Conservation (phyloP, 2,113 vertebrate species). For the Varanus komodoensis region DNA sequence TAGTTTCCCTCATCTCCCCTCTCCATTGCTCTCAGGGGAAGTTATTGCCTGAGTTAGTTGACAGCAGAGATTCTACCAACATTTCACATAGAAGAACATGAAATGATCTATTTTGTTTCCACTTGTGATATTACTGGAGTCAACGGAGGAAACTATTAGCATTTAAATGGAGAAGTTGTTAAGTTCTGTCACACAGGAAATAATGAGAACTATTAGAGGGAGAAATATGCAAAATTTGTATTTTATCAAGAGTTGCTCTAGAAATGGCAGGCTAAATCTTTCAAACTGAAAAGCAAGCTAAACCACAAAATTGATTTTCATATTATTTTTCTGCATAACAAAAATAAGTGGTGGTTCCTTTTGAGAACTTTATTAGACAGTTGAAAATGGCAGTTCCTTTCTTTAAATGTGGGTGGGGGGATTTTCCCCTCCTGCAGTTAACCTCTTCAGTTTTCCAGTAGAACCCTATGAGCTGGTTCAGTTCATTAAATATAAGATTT, state of each 20-base stretch:
- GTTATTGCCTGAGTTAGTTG: conserved; percentile 32
- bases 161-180: conserved; percentile 65
- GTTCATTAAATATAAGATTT: neutral
- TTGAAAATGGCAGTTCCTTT: neutral
- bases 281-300: conserved; percentile 22
- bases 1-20: conserved; percentile 9
- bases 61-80: conserved; percentile 35
- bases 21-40: conserved; percentile 23
- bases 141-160: conserved; percentile 50
- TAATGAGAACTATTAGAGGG: conserved; percentile 60
- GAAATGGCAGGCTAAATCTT: conserved; percentile 42
- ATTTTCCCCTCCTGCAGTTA: neutral
- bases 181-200: conserved; percentile 50
- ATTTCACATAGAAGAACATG: conserved; percentile 44
- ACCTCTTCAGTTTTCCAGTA: neutral
- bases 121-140: conserved; percentile 51
- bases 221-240: conserved; percentile 39
- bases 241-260: neutral
- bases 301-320: conserved; percentile 20
- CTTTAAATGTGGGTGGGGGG: neutral
- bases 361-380: conserved; percentile 7
- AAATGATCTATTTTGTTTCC: conserved; percentile 58
- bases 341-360: neutral
- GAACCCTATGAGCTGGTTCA: neutral
- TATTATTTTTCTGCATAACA: conserved; percentile 15